Conservation (phyloP, 2,888 invertebrate species). For the Drosophila nr. medialis region DNA sequence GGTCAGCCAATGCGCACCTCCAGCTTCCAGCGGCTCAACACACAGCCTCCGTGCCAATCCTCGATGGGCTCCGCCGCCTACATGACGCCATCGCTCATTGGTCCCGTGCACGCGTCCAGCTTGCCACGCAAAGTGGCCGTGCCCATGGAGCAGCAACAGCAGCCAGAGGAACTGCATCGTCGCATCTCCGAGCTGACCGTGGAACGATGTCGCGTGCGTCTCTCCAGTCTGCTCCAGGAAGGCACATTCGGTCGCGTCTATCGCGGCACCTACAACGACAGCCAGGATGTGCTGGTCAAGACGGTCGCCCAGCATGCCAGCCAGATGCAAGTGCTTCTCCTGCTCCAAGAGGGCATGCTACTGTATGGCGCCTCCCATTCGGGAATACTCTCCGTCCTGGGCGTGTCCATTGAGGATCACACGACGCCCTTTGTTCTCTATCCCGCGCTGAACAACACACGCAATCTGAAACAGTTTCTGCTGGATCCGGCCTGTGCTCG, state of each 20-base stretch:
- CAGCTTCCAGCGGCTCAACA: conserved; percentile 84
- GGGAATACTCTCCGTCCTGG: conserved; percentile 92
- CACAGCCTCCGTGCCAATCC: conserved; percentile 79
- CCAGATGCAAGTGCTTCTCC: conserved; percentile 94
- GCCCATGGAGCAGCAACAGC: conserved; percentile 75
- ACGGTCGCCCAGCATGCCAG: conserved; percentile 96
- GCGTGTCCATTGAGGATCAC: conserved; percentile 95
- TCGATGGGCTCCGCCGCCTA: conserved; percentile 75
- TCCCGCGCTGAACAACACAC: conserved; percentile 86
- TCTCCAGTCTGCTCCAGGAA: conserved; percentile 91
- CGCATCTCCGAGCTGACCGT: conserved; percentile 85
- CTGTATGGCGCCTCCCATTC: conserved; percentile 88
- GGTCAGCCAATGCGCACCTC: conserved; percentile 84
- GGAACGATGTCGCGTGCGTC: conserved; percentile 89
- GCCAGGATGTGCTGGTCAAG: conserved; percentile 92
- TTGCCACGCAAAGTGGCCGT: conserved; percentile 81
- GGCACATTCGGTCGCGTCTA: conserved; percentile 96
- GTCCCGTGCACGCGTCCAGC: conserved; percentile 81
- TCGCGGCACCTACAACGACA: conserved; percentile 91
- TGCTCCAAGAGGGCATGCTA: conserved; percentile 90
- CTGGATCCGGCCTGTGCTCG: conserved; percentile 83
- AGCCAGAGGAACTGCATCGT: conserved; percentile 84
- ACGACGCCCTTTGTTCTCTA: conserved; percentile 95
- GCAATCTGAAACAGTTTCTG: conserved; percentile 85
- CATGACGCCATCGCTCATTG: conserved; percentile 82